A percentile compares a stretch with the other conserved stretches of the same genome.
Evolutionary conservation across 2,888 invertebrate species (phyloP).

Genomic region (Chirona hameri): DNA sequence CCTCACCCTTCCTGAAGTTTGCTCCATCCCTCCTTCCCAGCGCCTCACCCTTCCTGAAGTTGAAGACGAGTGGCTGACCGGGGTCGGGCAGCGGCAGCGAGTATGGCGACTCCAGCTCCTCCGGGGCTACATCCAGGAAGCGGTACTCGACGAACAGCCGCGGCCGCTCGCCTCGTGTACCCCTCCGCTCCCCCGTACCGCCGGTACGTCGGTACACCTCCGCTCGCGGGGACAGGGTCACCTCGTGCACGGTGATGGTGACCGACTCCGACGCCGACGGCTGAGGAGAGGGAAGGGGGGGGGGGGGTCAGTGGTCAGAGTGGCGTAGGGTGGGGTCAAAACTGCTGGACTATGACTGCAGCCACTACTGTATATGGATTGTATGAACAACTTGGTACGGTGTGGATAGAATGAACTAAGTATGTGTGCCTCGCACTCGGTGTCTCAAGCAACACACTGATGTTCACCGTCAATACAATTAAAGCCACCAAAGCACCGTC

Average conservation of each 20-base stretch:
- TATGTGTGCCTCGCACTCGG: not conserved
- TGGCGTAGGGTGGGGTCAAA: too few relatives aligned
- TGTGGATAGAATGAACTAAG: not conserved
- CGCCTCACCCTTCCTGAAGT: slow-evolving; percentile 48
- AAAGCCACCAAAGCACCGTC: too few relatives aligned
- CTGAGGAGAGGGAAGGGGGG: not conserved
- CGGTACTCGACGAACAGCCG: slow-evolving; percentile 50
- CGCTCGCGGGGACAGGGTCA: not conserved
- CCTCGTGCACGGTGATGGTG: slow-evolving; percentile 8
- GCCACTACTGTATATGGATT: too few relatives aligned
- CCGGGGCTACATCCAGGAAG: slow-evolving; percentile 47
- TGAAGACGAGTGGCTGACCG: slow-evolving; percentile 47
- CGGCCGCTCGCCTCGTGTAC: slow-evolving; percentile 43
- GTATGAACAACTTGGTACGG: not conserved
- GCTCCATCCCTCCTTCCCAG: not conserved
- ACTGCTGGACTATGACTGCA: too few relatives aligned
- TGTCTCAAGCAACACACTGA: too few relatives aligned
- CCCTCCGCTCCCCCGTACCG: slow-evolving; percentile 33
- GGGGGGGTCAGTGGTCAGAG: not conserved
- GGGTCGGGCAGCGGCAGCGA: slow-evolving; percentile 49
- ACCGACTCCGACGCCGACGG: not conserved
- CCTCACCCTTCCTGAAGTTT: too few relatives aligned
- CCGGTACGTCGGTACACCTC: slow-evolving; percentile 40
- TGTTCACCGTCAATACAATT: too few relatives aligned
- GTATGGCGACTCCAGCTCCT: slow-evolving; percentile 50